phyloP scores from a whole-genome alignment of 2,888 invertebrate species.

The Congeria kusceri region DNA sequence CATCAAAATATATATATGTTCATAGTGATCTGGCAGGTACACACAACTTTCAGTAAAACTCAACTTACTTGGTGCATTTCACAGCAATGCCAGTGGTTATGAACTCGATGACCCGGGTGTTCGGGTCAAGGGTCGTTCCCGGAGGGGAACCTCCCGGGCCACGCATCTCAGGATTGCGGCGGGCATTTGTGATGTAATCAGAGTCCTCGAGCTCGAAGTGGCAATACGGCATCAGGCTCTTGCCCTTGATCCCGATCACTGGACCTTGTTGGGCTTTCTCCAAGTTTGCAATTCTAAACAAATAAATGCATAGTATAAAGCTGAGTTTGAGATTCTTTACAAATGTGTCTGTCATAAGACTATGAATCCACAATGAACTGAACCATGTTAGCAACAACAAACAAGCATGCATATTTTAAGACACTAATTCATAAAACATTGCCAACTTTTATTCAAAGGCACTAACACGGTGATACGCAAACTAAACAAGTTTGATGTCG shows the following conservation, averaged over 20 bases:
- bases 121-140: slow-evolving; percentile 85
- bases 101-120: slow-evolving; percentile 89
- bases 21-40: too few relatives aligned
- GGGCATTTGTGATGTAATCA: slow-evolving; percentile 87
- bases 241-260: slow-evolving; percentile 86
- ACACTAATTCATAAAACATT: too few relatives aligned
- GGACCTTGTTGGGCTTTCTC: slow-evolving; percentile 81
- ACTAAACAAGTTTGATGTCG: too few relatives aligned
- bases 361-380: too few relatives aligned
- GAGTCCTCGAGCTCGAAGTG: slow-evolving; percentile 90
- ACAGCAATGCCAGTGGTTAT: slow-evolving; percentile 88
- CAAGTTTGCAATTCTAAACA: slow-evolving; percentile 82
- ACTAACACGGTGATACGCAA: too few relatives aligned
- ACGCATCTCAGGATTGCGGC: slow-evolving; percentile 83
- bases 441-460: too few relatives aligned
- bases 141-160: slow-evolving; percentile 83
- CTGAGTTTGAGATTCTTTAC: too few relatives aligned
- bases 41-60: too few relatives aligned
- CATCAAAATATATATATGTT: too few relatives aligned
- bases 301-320: slow-evolving; percentile 5
- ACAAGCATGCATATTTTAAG: too few relatives aligned
- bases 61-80: slow-evolving; percentile 75
- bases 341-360: too few relatives aligned
- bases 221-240: slow-evolving; percentile 89
- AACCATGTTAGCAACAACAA: too few relatives aligned